phyloP scores from a whole-genome alignment of 2,113 vertebrate species.

The Dendrocopos noguchii region DNA sequence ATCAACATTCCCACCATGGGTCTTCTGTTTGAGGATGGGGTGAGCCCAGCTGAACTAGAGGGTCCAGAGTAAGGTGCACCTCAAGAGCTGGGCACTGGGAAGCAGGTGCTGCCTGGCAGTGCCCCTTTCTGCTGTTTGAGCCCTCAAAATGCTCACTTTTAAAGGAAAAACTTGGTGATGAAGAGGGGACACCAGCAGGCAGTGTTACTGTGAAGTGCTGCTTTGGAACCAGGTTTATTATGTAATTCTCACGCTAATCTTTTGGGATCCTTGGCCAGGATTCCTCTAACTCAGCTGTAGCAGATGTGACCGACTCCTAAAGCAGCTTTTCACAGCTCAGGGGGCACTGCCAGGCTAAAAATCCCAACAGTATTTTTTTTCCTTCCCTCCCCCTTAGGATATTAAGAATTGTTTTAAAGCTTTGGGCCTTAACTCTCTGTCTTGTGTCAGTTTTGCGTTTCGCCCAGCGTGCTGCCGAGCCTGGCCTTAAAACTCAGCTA shows the following conservation, averaged over 20 bases:
- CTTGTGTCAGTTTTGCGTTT: background rate
- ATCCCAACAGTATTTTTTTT: background rate
- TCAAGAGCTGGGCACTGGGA: background rate
- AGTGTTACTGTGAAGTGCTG: background rate
- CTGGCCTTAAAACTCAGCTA: background rate
- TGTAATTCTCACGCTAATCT: background rate
- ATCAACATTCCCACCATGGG: background rate
- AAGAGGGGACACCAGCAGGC: background rate
- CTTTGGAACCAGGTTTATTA: background rate
- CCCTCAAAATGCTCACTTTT: background rate
- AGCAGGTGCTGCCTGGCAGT: background rate
- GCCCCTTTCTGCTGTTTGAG: background rate
- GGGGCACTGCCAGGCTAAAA: slow-evolving; percentile 18
- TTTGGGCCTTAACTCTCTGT: background rate
- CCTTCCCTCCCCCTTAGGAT: background rate
- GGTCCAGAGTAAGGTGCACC: background rate
- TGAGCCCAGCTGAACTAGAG: background rate
- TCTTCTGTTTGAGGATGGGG: background rate
- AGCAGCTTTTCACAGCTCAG: slow-evolving; percentile 44
- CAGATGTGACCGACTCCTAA: background rate
- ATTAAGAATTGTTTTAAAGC: background rate
- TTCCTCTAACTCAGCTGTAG: background rate
- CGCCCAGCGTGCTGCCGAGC: background rate
- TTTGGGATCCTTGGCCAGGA: background rate
- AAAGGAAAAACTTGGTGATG: background rate